Percentiles rank a stretch among this genome's conserved stretches.
These are phyloP conservation scores for Melanaphis sacchari DNA, from an alignment of 1,140 invertebrate genomes.

Conservation along the genomic window DNA sequence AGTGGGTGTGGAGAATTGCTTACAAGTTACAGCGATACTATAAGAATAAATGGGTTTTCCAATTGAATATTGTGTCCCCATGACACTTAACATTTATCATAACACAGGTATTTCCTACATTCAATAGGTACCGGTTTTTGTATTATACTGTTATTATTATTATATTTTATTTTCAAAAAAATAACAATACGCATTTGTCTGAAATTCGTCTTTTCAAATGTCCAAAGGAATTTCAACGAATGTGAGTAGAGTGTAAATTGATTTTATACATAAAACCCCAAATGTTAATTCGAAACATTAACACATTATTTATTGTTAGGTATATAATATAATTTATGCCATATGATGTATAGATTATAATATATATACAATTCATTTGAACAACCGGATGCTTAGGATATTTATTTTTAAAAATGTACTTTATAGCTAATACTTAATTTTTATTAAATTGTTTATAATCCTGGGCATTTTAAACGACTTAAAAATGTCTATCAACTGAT, in stretches of 20 bases:
- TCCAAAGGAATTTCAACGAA: neutral
- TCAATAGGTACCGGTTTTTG: constrained; percentile 24
- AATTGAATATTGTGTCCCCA: neutral
- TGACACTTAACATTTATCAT: constrained; percentile 37
- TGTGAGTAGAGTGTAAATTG: neutral
- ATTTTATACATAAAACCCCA: neutral
- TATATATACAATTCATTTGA: neutral
- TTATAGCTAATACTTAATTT: neutral
- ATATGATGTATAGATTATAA: neutral
- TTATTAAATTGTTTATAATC: neutral
- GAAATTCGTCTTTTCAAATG: neutral
- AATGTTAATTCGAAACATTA: neutral
- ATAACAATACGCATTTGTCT: neutral
- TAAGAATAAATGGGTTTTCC: neutral
- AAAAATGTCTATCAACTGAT: neutral
- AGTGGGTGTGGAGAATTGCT: neutral
- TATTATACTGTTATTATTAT: neutral
- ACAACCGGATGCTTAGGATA: neutral
- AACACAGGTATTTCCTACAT: constrained; percentile 4
- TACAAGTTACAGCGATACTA: neutral
- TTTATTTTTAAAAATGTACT: neutral
- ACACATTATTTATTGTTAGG: neutral
- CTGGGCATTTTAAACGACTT: neutral
- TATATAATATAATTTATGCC: neutral
- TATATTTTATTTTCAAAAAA: neutral